Evolutionary conservation across 2,888 invertebrate genomes (phyloP).

Genomic region (Tanaodytes sp.): DNA sequence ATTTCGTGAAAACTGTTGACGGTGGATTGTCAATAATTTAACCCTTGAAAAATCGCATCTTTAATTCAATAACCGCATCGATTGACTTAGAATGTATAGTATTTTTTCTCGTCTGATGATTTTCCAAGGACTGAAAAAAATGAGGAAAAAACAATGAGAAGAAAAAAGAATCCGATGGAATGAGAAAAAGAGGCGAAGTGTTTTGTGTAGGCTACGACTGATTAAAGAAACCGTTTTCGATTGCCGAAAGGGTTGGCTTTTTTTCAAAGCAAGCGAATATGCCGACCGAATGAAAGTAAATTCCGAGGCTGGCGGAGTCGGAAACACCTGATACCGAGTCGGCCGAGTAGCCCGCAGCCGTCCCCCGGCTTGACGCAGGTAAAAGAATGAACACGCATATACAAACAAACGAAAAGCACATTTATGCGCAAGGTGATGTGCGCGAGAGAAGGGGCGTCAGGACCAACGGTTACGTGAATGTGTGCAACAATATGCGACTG

Average conservation of each 20-base stretch:
- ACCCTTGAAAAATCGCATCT: too few species aligned
- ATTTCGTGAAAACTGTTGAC: too few species aligned
- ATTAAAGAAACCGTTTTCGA: too few species aligned
- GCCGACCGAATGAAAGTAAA: conserved; percentile 29
- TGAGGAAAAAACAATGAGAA: too few species aligned
- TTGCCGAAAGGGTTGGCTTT: neutral
- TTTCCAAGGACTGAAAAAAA: too few species aligned
- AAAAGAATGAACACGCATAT: conserved; percentile 34
- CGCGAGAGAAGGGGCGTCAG: conserved; percentile 30
- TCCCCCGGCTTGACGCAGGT: conserved; percentile 8
- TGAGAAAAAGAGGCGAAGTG: too few species aligned
- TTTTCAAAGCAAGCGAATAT: conserved; percentile 5
- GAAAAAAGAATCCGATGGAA: too few species aligned
- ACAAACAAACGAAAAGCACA: conserved; percentile 46
- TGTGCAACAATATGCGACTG: conserved; percentile 27
- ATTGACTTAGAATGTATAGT: too few species aligned
- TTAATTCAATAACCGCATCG: too few species aligned
- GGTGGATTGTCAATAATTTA: too few species aligned
- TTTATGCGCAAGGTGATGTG: conserved; percentile 40
- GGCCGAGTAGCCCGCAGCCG: conserved; percentile 16
- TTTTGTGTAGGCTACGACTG: too few species aligned
- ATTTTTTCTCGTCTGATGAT: too few species aligned
- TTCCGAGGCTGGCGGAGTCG: conserved; percentile 19
- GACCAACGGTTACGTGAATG: conserved; percentile 11
- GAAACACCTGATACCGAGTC: conserved; percentile 35